Percentiles rank a stretch among this genome's conserved stretches.
Evolutionary conservation across 2,113 vertebrate genomes (phyloP).

Genomic region (Seriola aureovittata): DNA sequence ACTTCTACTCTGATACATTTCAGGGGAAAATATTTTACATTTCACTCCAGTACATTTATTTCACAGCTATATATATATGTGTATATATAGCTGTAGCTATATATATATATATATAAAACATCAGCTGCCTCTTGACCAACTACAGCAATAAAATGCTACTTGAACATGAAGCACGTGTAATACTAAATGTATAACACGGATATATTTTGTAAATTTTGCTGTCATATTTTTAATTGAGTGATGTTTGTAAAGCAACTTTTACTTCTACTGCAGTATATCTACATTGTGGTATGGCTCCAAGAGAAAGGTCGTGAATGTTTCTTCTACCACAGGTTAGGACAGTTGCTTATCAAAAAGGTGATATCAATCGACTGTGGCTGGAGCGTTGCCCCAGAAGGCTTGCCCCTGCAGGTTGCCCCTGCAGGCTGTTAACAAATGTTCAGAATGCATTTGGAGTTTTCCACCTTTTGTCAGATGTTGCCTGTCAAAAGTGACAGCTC

Average conservation of each 20-base stretch:
- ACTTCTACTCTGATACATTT: no score
- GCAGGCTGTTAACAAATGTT: conserved; percentile 7
- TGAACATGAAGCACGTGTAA: neutral
- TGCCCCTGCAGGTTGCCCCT: neutral
- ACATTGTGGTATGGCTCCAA: neutral
- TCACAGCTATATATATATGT: no score
- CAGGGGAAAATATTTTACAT: no score
- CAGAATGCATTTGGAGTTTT: conserved; percentile 7
- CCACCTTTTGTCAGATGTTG: conserved; percentile 18
- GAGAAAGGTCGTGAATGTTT: neutral
- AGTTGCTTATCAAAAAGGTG: neutral
- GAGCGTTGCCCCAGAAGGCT: neutral
- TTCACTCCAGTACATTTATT: no score
- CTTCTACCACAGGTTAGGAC: neutral
- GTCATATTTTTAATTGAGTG: no score
- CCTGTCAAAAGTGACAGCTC: conserved; percentile 41
- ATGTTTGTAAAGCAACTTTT: neutral
- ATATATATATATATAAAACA: no score
- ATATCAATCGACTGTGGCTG: neutral
- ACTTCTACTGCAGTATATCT: neutral
- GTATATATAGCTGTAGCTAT: no score
- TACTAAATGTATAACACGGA: neutral
- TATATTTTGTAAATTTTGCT: no score
- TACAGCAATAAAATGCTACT: neutral
- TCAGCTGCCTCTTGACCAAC: neutral